Evolutionary conservation across 2,888 invertebrate species (phyloP), one percentile per base, ranked within the genome.

Genomic region (Xanthia togata): DNA sequence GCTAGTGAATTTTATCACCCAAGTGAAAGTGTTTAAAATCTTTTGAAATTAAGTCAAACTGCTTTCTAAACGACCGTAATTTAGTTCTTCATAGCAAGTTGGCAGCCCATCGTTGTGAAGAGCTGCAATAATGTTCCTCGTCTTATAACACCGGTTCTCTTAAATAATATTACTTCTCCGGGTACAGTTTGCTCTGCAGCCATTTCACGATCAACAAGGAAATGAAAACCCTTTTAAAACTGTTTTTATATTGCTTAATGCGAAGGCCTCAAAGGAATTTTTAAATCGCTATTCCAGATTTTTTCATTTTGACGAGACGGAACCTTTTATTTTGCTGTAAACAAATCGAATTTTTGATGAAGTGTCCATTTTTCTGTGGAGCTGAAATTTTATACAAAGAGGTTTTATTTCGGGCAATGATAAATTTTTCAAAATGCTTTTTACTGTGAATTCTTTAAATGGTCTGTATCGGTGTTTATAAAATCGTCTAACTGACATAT

Each of bases 331-430:
- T 69, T 35, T 35, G 17, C 47, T 26, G 59, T 67, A 70, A 78
- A 76, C 59, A 78, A 80, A 85, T 79, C 41, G 73, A 65, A 65
- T 75, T 85, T 78, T 75, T 85, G 31, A 81, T 85, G 68, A 81
- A 71, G 62, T 70, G 70, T 65, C 63, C 74, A 47, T 76, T 73
- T 78, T 76, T 26, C 53, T 62, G 67, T 31, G 12, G 14, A 65
- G 12, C 17, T 64, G 26, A 63, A 57, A 31, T 62, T 67, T 26
- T 57, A 3, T 65, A 50, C n/a, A 57, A 63, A 59, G 11, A 12
- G 5, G 23, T 12, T 63, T 67, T 17, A n/a, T 64, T 53, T 44
- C 4, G 2, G 0, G 20, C 35, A 23, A 31, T 68, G 14, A 35
- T 17, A 4, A 8, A 23, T 50, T 14, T 31, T 44, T 23, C 12